Evolutionary conservation across 2,113 vertebrate genomes (phyloP).

Genomic region (Oreochromis aureus): DNA sequence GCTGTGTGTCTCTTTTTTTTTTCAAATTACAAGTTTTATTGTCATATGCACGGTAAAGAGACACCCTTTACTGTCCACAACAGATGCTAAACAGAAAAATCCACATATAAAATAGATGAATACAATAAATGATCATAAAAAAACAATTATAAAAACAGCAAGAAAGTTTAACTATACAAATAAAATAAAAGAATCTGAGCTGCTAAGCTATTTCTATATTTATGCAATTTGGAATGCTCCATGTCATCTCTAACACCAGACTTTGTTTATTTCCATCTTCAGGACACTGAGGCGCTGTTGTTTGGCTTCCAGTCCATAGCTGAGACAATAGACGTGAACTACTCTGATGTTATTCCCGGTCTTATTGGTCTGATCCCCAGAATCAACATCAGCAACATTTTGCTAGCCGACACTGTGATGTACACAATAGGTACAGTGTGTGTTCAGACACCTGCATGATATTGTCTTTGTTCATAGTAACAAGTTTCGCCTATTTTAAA

Average conservation of each 20-base stretch:
- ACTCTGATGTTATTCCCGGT: slow-evolving; percentile 94
- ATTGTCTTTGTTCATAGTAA: accelerated
- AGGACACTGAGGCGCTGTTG: slow-evolving; percentile 93
- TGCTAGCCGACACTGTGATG: slow-evolving; percentile 96
- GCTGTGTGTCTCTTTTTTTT: not conserved
- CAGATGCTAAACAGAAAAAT: not conserved
- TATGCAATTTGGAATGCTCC: not conserved
- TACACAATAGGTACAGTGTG: slow-evolving; percentile 82
- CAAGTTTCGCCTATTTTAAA: accelerated
- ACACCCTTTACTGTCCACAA: not conserved
- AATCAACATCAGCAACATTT: slow-evolving; percentile 91
- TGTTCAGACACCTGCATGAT: not conserved
- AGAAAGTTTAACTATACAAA: not conserved
- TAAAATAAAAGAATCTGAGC: not conserved
- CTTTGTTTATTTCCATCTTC: not conserved
- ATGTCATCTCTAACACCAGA: not conserved
- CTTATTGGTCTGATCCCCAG: slow-evolving; percentile 93
- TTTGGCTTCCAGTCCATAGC: slow-evolving; percentile 99
- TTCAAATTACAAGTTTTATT: not conserved
- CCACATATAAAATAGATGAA: not conserved
- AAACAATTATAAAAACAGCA: not conserved
- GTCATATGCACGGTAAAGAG: not conserved
- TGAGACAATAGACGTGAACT: slow-evolving; percentile 94
- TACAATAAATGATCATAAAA: not conserved
- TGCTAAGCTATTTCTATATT: not conserved